Evolutionary conservation across 2,888 invertebrate species (phyloP).

Genomic region (Cryptus viduatorius): DNA sequence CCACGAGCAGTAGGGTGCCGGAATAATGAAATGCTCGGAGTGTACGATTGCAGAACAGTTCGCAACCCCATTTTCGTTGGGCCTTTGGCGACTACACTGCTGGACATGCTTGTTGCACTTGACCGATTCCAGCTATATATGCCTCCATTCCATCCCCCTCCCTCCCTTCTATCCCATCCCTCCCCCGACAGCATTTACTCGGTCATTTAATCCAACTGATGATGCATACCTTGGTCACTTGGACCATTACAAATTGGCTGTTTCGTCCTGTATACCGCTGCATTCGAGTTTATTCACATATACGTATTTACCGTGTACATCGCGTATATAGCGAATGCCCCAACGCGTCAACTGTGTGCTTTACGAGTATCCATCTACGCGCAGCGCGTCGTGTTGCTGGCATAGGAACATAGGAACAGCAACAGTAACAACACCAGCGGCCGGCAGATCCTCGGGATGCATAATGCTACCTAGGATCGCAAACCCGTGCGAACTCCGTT

Average conservation of each 20-base stretch:
- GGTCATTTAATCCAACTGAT: slow-evolving; percentile 37
- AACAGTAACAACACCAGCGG: neutral
- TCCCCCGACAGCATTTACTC: slow-evolving; percentile 35
- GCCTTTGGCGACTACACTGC: neutral
- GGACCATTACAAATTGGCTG: slow-evolving; percentile 43
- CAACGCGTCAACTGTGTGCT: slow-evolving; percentile 10
- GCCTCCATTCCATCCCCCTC: neutral
- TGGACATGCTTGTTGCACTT: slow-evolving; percentile 11
- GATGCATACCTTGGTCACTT: slow-evolving; percentile 12
- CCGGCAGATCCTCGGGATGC: slow-evolving; percentile 11
- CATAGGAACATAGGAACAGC: too few species aligned
- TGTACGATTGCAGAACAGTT: neutral
- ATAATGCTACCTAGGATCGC: slow-evolving; percentile 43
- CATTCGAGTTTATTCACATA: neutral
- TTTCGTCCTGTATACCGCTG: slow-evolving; percentile 3
- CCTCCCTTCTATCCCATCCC: too few species aligned
- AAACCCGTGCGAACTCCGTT: slow-evolving; percentile 39
- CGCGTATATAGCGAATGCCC: neutral
- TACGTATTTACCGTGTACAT: neutral
- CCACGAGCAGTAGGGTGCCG: neutral
- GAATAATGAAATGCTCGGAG: neutral
- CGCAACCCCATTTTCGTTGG: neutral
- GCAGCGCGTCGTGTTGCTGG: slow-evolving; percentile 24
- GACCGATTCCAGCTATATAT: slow-evolving; percentile 1
- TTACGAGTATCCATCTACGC: slow-evolving; percentile 43